Percentiles rank a stretch among this genome's conserved stretches.
Evolutionary conservation across 2,113 vertebrate genomes (phyloP).

Genomic region (Copsychus sechellarum): DNA sequence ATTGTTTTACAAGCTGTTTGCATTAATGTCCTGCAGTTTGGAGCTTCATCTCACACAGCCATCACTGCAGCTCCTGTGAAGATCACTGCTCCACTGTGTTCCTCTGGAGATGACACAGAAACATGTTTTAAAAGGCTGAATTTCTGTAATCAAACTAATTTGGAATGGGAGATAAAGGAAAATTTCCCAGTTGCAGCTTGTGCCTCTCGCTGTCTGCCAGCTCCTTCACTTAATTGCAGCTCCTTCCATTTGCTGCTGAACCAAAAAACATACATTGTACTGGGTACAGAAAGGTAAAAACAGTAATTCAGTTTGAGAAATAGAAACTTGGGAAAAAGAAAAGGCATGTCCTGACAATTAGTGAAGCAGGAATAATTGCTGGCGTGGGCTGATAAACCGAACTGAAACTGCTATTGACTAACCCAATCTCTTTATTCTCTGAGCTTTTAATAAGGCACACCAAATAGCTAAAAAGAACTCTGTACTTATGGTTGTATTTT

Average conservation of each 20-base stretch:
- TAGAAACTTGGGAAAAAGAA: neutral
- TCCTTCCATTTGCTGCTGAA: neutral
- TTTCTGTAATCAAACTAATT: neutral
- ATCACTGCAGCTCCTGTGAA: neutral
- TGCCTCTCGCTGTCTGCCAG: neutral
- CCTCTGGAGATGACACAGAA: neutral
- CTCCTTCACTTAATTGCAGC: neutral
- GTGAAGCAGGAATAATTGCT: slow-evolving; percentile 2
- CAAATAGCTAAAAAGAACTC: neutral
- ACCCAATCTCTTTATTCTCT: neutral
- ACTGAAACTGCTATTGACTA: slow-evolving; percentile 32
- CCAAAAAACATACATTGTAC: neutral
- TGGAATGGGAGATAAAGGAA: neutral
- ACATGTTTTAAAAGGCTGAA: neutral
- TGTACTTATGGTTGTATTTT: neutral
- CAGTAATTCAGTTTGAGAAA: neutral
- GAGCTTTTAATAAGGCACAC: slow-evolving; percentile 7
- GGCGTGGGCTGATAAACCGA: neutral
- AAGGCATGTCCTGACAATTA: slow-evolving; percentile 31
- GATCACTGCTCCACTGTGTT: neutral
- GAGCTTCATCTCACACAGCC: neutral
- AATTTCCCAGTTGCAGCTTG: neutral
- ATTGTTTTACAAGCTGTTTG: neutral
- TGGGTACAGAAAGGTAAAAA: neutral
- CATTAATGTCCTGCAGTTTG: neutral